Evolutionary conservation across 2,888 invertebrate genomes (phyloP), one percentile per base, ranked within the genome.

Genomic region (Rhorus exstirpatorius): DNA sequence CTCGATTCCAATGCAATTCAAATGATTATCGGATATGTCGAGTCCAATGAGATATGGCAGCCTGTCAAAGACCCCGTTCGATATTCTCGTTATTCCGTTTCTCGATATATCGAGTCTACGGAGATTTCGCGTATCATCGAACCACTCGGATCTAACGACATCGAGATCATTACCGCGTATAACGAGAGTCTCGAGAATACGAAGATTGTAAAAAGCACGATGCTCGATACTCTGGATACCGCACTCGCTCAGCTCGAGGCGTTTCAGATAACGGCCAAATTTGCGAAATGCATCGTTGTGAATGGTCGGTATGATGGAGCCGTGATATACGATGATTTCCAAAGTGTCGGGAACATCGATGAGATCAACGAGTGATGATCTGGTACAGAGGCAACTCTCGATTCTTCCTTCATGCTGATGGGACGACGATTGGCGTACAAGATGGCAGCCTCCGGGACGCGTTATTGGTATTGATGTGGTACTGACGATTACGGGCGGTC

Each of bases 1-100:
- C 3, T 89, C 90, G 19, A 88, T 82, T 1, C 89, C 86, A 26
- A 90, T 84, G 72, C 91, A 90, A 61, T 90, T 91, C 83, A 90
- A 84, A 10, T 46, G 41, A 53, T 90, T 90, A 0, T 89, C 86
- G 0, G 87, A 87, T 0, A 90, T 63, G 38, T 89, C 87, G 8
- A 90, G 77, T 7, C 55, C 72, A 0, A 21, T 24, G 0, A 90
- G 83, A 14, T 84, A 82, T 0, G 88, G 85, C 3, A 90, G 1
- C 7, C 19, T 49, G 1, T 88, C 83, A 51, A 90, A 90, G 1
- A 87, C 86, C 0, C 85, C 87, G 24, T 89, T 88, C 0, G 84
- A 83, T 4, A 90, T 89, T 26, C 86, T 75, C 35, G 71, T 77
- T 58, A 90, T 90, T 17, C 86, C 84, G 78, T 90, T 90, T n/a